Conservation (phyloP, 2,113 vertebrate genomes). For the Potamarius usumacintae region DNA sequence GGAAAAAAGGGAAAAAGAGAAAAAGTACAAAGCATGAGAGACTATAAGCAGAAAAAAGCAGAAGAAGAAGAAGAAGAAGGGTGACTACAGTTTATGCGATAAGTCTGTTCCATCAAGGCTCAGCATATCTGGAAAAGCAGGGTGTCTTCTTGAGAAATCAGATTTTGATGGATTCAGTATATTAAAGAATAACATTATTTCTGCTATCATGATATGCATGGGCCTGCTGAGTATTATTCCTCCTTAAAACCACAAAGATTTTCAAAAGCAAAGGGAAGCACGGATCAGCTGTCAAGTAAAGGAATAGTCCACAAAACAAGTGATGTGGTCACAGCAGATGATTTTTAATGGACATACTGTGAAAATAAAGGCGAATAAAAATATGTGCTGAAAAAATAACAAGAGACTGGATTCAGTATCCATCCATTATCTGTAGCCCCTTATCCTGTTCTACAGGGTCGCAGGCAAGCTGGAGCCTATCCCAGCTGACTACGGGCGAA, state of each 20-base stretch:
- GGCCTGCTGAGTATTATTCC: constrained; percentile 44
- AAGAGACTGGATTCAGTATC: constrained; percentile 2
- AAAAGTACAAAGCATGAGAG: constrained; percentile 28
- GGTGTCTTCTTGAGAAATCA: constrained; percentile 29
- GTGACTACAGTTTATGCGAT: constrained; percentile 32
- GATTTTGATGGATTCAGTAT: constrained; percentile 48
- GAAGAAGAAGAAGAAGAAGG: background rate
- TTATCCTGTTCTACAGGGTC: no score
- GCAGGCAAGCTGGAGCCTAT: no score
- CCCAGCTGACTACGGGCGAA: no score
- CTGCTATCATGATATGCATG: constrained; percentile 33
- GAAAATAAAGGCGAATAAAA: background rate
- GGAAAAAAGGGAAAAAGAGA: constrained; percentile 40
- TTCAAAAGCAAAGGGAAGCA: constrained; percentile 27
- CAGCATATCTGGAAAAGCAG: constrained; percentile 21
- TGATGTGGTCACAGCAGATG: constrained; percentile 27
- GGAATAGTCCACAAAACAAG: constrained; percentile 23
- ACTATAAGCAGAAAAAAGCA: background rate
- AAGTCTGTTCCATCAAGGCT: constrained; percentile 30
- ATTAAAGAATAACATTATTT: constrained; percentile 57
- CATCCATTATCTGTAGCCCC: background rate
- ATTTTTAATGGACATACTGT: background rate
- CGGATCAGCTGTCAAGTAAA: constrained; percentile 33
- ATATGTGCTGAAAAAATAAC: background rate
- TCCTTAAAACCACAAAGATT: constrained; percentile 39